phyloP scores from a whole-genome alignment of 2,113 vertebrate genomes.

The Campylorhamphus procurvoides region DNA sequence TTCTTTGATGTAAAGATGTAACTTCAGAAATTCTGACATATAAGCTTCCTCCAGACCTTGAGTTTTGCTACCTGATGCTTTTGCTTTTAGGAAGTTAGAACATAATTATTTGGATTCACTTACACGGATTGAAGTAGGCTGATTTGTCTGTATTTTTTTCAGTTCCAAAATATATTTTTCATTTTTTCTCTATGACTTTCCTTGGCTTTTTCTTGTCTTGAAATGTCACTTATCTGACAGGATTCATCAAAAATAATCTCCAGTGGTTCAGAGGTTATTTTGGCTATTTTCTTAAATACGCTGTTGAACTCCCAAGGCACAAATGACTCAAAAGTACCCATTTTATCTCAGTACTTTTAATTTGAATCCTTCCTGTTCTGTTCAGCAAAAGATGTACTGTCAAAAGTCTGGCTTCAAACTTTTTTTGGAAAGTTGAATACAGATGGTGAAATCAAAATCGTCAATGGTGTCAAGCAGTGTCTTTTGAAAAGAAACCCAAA shows the following conservation, averaged over 20 bases:
- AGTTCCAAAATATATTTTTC: background rate
- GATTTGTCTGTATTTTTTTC: background rate
- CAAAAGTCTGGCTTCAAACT: background rate
- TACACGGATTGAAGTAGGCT: background rate
- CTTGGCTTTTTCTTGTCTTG: background rate
- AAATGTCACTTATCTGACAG: background rate
- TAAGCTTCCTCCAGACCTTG: background rate
- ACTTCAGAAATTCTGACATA: background rate
- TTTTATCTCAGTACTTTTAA: background rate
- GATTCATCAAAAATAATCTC: background rate
- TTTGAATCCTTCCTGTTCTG: background rate
- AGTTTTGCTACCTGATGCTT: background rate
- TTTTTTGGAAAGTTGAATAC: background rate
- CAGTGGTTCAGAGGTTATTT: background rate
- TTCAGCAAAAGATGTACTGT: background rate
- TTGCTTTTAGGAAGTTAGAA: background rate
- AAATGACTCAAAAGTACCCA: background rate
- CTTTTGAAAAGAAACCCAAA: background rate
- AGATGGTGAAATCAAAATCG: background rate
- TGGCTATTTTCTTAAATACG: background rate
- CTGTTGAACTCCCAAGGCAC: background rate
- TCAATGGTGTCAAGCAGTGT: accelerated
- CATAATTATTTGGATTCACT: background rate
- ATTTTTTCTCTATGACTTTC: background rate
- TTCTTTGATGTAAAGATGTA: background rate